A percentile compares a stretch with the other conserved stretches of the same genome.
Evolutionary conservation across 2,113 vertebrate species (phyloP).

Genomic region (Sapayoa aenigma): DNA sequence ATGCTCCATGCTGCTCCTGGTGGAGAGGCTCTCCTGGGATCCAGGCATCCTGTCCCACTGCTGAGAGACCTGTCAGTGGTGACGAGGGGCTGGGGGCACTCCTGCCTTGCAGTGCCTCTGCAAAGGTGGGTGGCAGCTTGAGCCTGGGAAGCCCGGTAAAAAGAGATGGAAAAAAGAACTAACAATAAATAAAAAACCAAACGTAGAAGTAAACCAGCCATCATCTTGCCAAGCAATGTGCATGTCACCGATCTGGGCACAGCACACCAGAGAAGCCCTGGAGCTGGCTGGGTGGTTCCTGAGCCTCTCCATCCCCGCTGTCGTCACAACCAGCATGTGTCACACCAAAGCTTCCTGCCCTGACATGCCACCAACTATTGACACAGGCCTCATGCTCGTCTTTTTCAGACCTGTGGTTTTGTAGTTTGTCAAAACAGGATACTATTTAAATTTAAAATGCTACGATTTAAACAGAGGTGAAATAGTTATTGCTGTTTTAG

Average conservation of each 20-base stretch:
- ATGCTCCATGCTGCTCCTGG: background rate
- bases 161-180: background rate
- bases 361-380: slow-evolving; percentile 62
- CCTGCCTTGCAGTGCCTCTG: background rate
- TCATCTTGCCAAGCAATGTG: background rate
- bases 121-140: background rate
- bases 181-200: background rate
- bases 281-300: background rate
- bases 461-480: slow-evolving; percentile 59
- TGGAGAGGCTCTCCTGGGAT: background rate
- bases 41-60: background rate
- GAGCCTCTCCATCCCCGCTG: background rate
- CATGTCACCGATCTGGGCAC: background rate
- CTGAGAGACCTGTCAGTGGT: background rate
- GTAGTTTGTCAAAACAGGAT: slow-evolving; percentile 89
- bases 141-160: background rate
- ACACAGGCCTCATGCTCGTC: slow-evolving; percentile 57
- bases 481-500: slow-evolving; percentile 64
- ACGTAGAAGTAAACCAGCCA: background rate
- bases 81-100: background rate
- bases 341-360: slow-evolving; percentile 79
- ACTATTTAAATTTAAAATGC: slow-evolving; percentile 75
- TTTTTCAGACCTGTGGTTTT: slow-evolving; percentile 81
- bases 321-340: background rate
- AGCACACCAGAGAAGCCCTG: background rate